A percentile compares a stretch with the other conserved stretches of the same genome.
phyloP scores from a whole-genome alignment of 2,797 vertebrate genomes.

The Sebastes dallii region DNA sequence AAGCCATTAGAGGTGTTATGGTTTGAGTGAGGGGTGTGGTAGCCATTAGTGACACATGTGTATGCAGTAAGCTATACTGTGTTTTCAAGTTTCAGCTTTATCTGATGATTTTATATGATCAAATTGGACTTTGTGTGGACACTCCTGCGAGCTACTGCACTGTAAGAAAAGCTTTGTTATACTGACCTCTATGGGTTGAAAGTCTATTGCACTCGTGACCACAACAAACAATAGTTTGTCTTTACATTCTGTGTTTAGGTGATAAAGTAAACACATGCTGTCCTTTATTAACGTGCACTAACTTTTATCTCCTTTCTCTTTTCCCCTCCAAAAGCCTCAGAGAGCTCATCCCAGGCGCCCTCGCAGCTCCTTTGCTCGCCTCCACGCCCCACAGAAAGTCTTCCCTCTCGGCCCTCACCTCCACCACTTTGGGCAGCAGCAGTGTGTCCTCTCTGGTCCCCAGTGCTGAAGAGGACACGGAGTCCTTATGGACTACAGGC shows the following conservation, averaged over 20 bases:
- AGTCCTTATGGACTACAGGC: not conserved
- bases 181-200: conserved; percentile 46
- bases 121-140: rapidly evolving
- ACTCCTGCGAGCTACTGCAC: not conserved
- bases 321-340: not conserved
- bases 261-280: not conserved
- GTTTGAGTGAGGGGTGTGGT: not conserved
- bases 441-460: conserved; percentile 58
- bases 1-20: not conserved
- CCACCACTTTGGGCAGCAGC: conserved; percentile 71
- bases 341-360: conserved; percentile 19
- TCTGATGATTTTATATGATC: not conserved
- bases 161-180: conserved; percentile 20
- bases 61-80: not conserved
- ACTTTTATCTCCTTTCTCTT: not conserved
- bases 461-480: conserved; percentile 25
- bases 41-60: not conserved
- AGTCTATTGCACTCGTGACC: not conserved
- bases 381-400: conserved; percentile 28
- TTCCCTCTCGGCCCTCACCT: conserved; percentile 53
- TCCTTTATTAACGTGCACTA: not conserved
- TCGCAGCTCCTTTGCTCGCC: conserved; percentile 12
- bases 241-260: not conserved
- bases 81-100: not conserved
- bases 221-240: not conserved